Evolutionary conservation across 2,888 invertebrate species (phyloP), one percentile per base, ranked within the genome.

Genomic region (Drosophila cracens): DNA sequence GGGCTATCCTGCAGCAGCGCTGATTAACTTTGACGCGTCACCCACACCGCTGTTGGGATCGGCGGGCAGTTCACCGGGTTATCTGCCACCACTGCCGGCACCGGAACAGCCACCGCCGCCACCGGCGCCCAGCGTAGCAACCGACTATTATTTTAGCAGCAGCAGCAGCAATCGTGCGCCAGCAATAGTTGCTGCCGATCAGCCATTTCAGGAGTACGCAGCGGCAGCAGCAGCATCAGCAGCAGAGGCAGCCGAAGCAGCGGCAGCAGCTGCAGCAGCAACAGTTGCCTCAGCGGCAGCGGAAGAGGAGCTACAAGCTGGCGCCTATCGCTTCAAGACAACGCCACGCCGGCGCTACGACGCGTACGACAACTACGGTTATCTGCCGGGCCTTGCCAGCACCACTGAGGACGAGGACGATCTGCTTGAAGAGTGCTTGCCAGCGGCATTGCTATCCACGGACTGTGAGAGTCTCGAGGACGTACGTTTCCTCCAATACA

Each of bases 1-100:
- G 54, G 88, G 84, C 48, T 88, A 83, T 74, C 82, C 88, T 36
- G 87, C 88, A 33, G 87, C 88, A 57, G 81, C 89, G 29, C 69
- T 90, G 11, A 90, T 91, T 13, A 91, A 90, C 62, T 91, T 91
- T 71, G 91, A 91, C 66, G 79, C 87, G 27, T 87, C 89, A 27
- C 83, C 89, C 6, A 89, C 90, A 16, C 91, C 91, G 18, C 70
- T 91, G 58, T 68, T 91, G 59, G 87, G 86, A 34, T 90, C 91
- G 10, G 76, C 86, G 5, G 75, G 84, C 40, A 85, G 67, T 13
- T 87, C 91, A n/a, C 86, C 88, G 1, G 79, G 85, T 1, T 81
- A 80, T 57, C 62, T 82, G 74, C 85, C 83, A 25, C 65, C 81
- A 8, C 51, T 82, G 29, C 70, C 82, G 53, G 68, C 83, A 36